Base-by-base conservation (phyloP, 2,113 vertebrate species). In the Cheirogaleus medius region DNA sequence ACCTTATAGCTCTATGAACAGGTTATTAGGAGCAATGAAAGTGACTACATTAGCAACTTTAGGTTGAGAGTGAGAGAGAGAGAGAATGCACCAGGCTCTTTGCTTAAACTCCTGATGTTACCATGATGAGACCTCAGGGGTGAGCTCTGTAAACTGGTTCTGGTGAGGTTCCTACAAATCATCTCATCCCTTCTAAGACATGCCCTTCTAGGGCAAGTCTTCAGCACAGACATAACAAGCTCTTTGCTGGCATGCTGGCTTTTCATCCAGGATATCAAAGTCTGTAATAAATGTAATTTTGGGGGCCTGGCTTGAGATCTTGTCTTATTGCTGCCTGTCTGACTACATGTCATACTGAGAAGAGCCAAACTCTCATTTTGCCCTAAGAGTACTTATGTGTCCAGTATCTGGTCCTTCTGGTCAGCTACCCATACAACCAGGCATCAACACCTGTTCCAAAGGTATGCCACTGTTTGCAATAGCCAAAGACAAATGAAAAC, bases 291-390 rank as follows among this genome's bases (percentile, higher is more conserved):
- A 54, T 42, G 34, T 96, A 66, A 92, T n/a, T 90, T 63, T 92
- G 58, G 66, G 84, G 44, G 11, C 32, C 87, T 81, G 60, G 34
- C 47, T 85, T 88, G 39, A 92, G 95, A 95, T 93, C 78, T 56
- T 93, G 47, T 94, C 94, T 88, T 32, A 56, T 7, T 56, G 58
- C 44, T 84, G 52, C 69, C 63, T 52, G 21, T 37, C 47, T 23
- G 47, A 54, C n/a, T 25, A 32, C 23, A 32, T 15, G 21, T 76
- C 69, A 47, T 21, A 20, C 39, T 39, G 85, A 91, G 52, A 95
- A 66, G 3, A 42, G 44, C 58, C 80, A 37, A 47, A 66, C 4
- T 44, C 56, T 92, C 47, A 54, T 18, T 74, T 95, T 96, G 84
- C 74, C 80, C 69, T 1, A 4, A 27, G 66, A 32, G 9, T 44